phyloP scores from a whole-genome alignment of 2,888 invertebrate genomes.

The Drosophila robusta region DNA sequence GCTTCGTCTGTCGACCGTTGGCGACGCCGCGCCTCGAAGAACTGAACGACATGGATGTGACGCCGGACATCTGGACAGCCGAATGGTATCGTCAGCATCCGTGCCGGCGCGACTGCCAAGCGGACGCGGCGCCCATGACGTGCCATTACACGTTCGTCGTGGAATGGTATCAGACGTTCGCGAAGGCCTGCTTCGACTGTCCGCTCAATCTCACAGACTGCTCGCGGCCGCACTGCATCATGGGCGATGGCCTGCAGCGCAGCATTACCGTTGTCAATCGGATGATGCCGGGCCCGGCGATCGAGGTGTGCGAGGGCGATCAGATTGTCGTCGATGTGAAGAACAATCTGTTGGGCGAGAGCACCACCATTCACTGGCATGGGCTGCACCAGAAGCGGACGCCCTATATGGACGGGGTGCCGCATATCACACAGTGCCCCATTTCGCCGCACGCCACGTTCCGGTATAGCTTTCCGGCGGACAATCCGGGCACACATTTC shows the following conservation, averaged over 20 bases:
- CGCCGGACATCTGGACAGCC: constrained; percentile 74
- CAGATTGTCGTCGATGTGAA: constrained; percentile 92
- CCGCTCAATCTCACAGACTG: constrained; percentile 92
- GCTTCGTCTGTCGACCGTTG: constrained; percentile 74
- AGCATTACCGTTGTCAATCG: constrained; percentile 93
- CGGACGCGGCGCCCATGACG: constrained; percentile 86
- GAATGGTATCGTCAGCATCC: constrained; percentile 85
- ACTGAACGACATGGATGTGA: constrained; percentile 27
- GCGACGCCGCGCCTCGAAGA: constrained; percentile 40
- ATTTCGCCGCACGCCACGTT: constrained; percentile 91
- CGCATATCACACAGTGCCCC: constrained; percentile 94
- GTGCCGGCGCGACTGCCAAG: constrained; percentile 88
- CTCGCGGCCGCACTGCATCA: constrained; percentile 91
- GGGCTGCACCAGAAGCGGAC: constrained; percentile 92
- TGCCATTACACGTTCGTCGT: constrained; percentile 88
- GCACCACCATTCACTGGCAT: constrained; percentile 96
- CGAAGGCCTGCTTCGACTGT: constrained; percentile 95
- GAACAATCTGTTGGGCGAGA: constrained; percentile 92
- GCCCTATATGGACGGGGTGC: constrained; percentile 96
- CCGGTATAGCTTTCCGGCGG: constrained; percentile 90
- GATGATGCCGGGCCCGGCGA: constrained; percentile 93
- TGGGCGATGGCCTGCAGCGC: constrained; percentile 92
- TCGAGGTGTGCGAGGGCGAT: constrained; percentile 96
- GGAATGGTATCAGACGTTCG: constrained; percentile 94
- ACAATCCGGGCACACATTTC: constrained; percentile 92